Base-by-base conservation (phyloP, 2,888 invertebrate genomes). In the Harmothoe impar region DNA sequence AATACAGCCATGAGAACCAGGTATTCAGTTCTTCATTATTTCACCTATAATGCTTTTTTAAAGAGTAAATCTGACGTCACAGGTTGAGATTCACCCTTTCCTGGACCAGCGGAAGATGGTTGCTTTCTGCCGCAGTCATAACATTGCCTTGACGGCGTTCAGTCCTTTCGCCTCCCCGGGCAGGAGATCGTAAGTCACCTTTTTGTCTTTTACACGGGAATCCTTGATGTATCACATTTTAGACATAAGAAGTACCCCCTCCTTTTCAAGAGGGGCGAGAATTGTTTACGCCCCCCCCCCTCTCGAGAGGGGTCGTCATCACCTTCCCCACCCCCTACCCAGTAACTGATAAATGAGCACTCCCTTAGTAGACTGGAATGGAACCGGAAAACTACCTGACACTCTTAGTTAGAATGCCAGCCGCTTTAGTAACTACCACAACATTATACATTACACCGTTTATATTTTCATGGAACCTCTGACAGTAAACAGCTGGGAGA, bases 71-170 rank as follows among this genome's bases (percentile, higher is more conserved):
- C 43, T 43, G 43, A 10, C 10, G 10, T 10, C 43, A 43, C 94
- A 98, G 98, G 96, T 98, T 91, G 98, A 98, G 96, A 97, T 97
- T 93, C 98, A 98, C 94, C 98, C 98, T 0, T 98, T 98, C 95
- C 96, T 98, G 91, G 97, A 96, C 94, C 97, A 98, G 94, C 96
- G 97, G 92, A 97, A 97, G 93, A 94, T 98, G 89, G 96, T 97
- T 51, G 96, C 97, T 29, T 97, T 97, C 94, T 95, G 98, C 95
- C 96, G 96, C 92, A 95, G 97, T 0, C 96, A 97, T 0, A 97
- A 96, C 88, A 97, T 98, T 89, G 96, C 96, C 0, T 96, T 98
- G 20, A 97, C 97, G 0, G 98, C 97, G 0, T 98, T 98, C 95
- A 97, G 97, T 85, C 98, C 98, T 0, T 96, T 98, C 91, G 98